Base-by-base conservation (phyloP, 1,140 invertebrate species). In the Mamestra configurata region DNA sequence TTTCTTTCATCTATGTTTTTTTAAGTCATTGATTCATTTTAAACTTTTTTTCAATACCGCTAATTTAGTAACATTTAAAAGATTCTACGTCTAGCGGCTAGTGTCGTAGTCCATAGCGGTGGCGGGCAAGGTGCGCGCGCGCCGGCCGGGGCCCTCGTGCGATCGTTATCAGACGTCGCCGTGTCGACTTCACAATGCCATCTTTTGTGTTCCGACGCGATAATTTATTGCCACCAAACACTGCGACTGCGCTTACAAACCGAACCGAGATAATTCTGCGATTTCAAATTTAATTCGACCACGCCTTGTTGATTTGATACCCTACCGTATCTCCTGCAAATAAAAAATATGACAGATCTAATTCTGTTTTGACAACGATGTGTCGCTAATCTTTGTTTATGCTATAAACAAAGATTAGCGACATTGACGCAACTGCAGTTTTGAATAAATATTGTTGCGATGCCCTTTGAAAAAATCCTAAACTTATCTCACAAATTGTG, bases 161-260 rank as follows among this genome's bases (percentile, higher is more conserved):
- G 91, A 93, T 93, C 79, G 82, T 86, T 92, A 92, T 92, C 89
- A 86, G 80, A 84, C 88, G 90, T 91, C 90, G 89, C 89, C 90
- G 88, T 90, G 88, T 89, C 86, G 85, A 90, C 88, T 88, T 80
- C 89, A 90, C 90, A 93, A 91, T 91, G 86, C 89, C 89, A 90
- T 91, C 90, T 91, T 92, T 92, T 92, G 90, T 93, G 88, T 92
- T 90, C 86, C 88, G 88, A 92, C 90, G 88, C 86, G 83, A 89
- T 92, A 90, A 93, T 92, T 92, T 92, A 93, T 93, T 92, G 88
- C 88, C 84, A 86, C 84, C 88, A 91, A 93, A 90, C 84, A 86
- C 79, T 86, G 84, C 82, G 85, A 86, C 79, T 86, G 84, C 82
- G 84, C 82, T 88, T 89, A 91, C 85, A 88, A 87, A 86, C 84